phyloP scores from a whole-genome alignment of 2,797 vertebrate species.

The Sebastiscus tertius region DNA sequence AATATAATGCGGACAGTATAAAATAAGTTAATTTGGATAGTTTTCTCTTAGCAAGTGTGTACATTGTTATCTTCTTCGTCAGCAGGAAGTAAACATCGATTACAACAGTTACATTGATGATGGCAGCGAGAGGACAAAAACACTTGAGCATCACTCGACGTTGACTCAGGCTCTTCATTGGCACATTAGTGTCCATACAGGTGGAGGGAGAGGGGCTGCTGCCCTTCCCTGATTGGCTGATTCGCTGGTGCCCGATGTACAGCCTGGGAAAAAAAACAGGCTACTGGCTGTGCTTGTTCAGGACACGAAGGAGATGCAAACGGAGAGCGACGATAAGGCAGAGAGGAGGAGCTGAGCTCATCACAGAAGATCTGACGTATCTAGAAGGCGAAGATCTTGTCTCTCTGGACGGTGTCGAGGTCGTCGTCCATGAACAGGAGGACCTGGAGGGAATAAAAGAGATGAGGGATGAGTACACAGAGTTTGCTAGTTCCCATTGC shows the following conservation, averaged over 20 bases:
- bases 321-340: conserved; percentile 61
- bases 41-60: conserved; percentile 18
- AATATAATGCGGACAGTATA: conserved; percentile 58
- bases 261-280: conserved; percentile 27
- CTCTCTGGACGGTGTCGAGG: conserved; percentile 92
- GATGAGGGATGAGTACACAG: neutral
- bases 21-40: conserved; percentile 65
- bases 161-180: conserved; percentile 57
- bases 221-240: conserved; percentile 29
- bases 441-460: conserved; percentile 79
- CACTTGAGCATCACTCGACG: conserved; percentile 37
- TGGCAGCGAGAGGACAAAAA: conserved; percentile 59
- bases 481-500: neutral
- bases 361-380: neutral
- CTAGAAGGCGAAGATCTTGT: conserved; percentile 97
- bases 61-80: conserved; percentile 43
- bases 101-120: conserved; percentile 59
- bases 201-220: conserved; percentile 11
- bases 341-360: conserved; percentile 51
- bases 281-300: conserved; percentile 64
- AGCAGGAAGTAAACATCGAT: conserved; percentile 65
- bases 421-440: conserved; percentile 96
- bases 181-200: conserved; percentile 74
- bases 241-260: conserved; percentile 28
- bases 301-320: conserved; percentile 8